These are phyloP conservation scores for Hesperia comma DNA, from an alignment of 2,888 invertebrate species.

Conservation along the genomic window DNA sequence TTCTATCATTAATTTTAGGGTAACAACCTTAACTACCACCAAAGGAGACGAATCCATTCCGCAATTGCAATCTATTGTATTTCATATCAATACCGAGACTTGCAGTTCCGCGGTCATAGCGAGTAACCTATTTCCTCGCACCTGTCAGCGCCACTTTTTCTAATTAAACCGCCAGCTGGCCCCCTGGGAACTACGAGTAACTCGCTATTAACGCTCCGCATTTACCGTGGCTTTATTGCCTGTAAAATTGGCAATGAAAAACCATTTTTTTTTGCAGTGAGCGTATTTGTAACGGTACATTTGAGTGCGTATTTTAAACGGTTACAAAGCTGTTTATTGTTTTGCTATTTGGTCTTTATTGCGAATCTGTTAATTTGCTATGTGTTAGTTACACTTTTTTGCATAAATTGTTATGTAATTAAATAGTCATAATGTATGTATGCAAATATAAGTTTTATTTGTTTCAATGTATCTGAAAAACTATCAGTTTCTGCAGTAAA, in stretches of 20 bases:
- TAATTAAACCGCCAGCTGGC: slow-evolving; percentile 6
- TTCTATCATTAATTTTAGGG: too few relatives aligned
- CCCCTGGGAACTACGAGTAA: slow-evolving; percentile 5
- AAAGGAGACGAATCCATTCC: not conserved
- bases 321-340: too few relatives aligned
- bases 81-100: not conserved
- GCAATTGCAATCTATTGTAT: not conserved
- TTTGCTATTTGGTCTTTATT: too few relatives aligned
- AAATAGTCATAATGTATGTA: too few relatives aligned
- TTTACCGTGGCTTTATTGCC: not conserved
- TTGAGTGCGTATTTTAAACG: too few relatives aligned
- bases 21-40: too few relatives aligned
- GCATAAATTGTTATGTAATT: too few relatives aligned
- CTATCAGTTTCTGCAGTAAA: too few relatives aligned
- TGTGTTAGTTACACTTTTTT: too few relatives aligned
- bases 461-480: too few relatives aligned
- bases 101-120: not conserved
- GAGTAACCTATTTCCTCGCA: slow-evolving; percentile 2
- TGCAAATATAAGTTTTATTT: too few relatives aligned
- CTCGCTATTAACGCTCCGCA: not conserved
- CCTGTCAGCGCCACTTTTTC: slow-evolving; percentile 10
- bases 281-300: not conserved
- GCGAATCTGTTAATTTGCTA: too few relatives aligned
- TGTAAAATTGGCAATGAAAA: slow-evolving; percentile 3
- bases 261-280: not conserved